Evolutionary conservation across 2,113 vertebrate genomes (phyloP).

Genomic region (Struthidea cinerea): DNA sequence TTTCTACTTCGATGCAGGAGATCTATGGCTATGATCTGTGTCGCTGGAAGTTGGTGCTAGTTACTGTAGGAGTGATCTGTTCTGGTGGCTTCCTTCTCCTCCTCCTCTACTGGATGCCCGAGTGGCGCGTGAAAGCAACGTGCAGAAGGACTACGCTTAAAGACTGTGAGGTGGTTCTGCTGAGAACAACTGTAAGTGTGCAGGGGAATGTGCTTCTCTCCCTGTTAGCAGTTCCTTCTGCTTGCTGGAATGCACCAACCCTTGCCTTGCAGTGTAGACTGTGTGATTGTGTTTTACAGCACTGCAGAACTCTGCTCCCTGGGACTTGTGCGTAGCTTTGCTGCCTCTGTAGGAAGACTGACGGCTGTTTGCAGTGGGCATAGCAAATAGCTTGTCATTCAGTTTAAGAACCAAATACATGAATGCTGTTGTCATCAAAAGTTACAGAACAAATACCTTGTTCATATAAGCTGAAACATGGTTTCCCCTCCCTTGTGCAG

Average conservation of each 20-base stretch:
- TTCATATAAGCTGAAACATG: neutral
- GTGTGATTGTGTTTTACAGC: neutral
- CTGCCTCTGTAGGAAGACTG: neutral
- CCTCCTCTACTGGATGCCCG: slow-evolving; percentile 97
- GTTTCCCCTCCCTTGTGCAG: neutral
- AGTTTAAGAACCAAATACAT: neutral
- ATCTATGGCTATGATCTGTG: slow-evolving; percentile 86
- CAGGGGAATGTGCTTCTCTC: neutral
- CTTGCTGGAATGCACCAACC: neutral
- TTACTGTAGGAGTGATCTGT: slow-evolving; percentile 83
- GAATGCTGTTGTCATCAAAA: neutral
- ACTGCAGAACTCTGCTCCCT: neutral
- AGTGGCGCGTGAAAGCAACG: slow-evolving; percentile 94
- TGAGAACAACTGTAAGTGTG: slow-evolving; percentile 86
- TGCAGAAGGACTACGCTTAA: slow-evolving; percentile 79
- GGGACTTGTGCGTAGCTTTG: neutral
- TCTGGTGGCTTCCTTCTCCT: slow-evolving; percentile 94
- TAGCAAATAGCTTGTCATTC: neutral
- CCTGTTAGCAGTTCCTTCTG: neutral
- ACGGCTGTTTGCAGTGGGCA: neutral
- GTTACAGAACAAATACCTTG: neutral
- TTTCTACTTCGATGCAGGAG: slow-evolving; percentile 73
- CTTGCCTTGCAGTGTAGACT: neutral
- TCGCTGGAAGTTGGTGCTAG: slow-evolving; percentile 87
- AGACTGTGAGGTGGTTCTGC: slow-evolving; percentile 88